Base-by-base conservation (phyloP, 64 coral and sea anemone genomes). In the Montipora foliosa region DNA sequence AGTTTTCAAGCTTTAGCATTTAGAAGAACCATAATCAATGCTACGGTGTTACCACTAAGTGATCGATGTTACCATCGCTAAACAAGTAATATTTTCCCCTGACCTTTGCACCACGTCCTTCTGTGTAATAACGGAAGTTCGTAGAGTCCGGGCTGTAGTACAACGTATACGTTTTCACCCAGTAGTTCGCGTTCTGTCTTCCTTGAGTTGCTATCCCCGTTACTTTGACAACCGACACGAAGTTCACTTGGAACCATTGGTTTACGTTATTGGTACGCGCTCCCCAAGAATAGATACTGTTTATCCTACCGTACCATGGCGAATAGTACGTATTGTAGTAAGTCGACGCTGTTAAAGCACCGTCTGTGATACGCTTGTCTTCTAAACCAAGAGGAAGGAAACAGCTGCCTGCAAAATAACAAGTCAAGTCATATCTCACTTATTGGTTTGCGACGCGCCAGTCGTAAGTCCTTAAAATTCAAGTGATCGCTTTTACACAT, bases 161-260 rank as follows among this genome's bases (percentile, higher is more conserved):
- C 4, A 86, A 25, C 46, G 49, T 93, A 68, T 93, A 93, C 51
- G 21, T 49, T 25, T 58, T 93, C 21, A 93, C 91, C 68, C 81
- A 93, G 8, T 93, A 70, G 57, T 93, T 93, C 3, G 67, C 55
- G 13, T 74, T 73, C 16, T 93, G 75, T n/a, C 91, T 76, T 58
- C 91, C 91, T 16, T 93, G 91, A 10, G 91, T 93, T 5, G 72
- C 81, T 11, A 93, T 93, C 15, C 91, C 91, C 8, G 80, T 93
- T 5, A 84, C 57, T 47, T 49, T 93, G 15, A 61, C 81, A 76
- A 66, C n/a, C 29, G 51, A 48, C 59, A 82, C 82, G 15, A 93
- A 83, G 5, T 72, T 75, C 12, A 86, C 80, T 53, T 77, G 68
- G 48, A 93, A 16, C 91, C 91, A 93, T 48, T 93, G 82, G 10